Conservation (phyloP, 2,113 vertebrate genomes). For the Corvus moneduloides region DNA sequence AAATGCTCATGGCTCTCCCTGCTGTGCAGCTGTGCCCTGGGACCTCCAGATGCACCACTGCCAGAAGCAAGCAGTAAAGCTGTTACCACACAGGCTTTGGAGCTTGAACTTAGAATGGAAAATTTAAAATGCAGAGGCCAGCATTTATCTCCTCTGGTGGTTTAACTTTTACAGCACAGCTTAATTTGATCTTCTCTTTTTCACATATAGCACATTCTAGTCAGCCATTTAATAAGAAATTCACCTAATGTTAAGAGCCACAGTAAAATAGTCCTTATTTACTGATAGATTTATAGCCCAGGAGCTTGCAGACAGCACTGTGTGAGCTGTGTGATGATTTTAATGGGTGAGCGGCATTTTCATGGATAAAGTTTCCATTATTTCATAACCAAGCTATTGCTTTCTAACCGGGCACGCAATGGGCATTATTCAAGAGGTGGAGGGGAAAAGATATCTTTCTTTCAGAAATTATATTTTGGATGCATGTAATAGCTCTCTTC, state of each 20-base stretch:
- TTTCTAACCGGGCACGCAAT: background rate
- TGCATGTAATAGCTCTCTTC: background rate
- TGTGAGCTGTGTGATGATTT: slow-evolving; percentile 7
- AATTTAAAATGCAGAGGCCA: background rate
- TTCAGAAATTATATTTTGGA: background rate
- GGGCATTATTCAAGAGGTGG: background rate
- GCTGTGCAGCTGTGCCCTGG: background rate
- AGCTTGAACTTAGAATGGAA: background rate
- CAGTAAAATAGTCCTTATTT: background rate
- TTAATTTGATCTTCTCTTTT: background rate
- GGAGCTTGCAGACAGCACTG: background rate
- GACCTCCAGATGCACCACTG: background rate
- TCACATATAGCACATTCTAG: background rate
- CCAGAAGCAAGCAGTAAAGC: background rate
- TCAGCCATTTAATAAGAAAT: background rate
- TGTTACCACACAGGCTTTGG: background rate
- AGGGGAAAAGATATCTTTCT: background rate
- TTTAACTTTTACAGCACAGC: background rate
- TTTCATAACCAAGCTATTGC: background rate
- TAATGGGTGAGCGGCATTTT: background rate
- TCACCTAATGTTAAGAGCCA: background rate
- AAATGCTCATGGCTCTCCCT: background rate
- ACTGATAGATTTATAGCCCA: background rate
- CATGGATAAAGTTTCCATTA: slow-evolving; percentile 24
- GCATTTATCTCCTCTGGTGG: background rate